Conservation (phyloP, 2,888 invertebrate genomes). For the Lasioglossum pauxillum region DNA sequence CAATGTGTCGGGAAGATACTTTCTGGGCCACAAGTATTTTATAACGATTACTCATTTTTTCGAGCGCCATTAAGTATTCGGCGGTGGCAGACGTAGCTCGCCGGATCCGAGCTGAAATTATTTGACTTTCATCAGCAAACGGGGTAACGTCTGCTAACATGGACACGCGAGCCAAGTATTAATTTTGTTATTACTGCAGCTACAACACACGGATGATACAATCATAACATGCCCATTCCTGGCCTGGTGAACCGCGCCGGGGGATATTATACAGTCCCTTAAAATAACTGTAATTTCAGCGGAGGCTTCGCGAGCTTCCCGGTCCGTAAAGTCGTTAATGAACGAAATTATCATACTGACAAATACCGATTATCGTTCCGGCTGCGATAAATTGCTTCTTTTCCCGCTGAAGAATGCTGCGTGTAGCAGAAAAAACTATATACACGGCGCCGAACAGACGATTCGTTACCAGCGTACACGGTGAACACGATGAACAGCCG, state of each 20-base stretch:
- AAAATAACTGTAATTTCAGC: constrained; percentile 69
- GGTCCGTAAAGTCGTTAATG: constrained; percentile 50
- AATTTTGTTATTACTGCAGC: constrained; percentile 68
- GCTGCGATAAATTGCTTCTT: neutral
- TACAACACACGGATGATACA: constrained; percentile 64
- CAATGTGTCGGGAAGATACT: neutral
- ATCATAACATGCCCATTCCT: constrained; percentile 67
- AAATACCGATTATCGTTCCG: constrained; percentile 29
- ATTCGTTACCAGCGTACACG: neutral
- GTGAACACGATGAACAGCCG: neutral
- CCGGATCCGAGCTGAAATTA: constrained; percentile 2
- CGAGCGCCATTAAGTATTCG: neutral
- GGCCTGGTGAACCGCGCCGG: constrained; percentile 60
- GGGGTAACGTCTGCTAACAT: constrained; percentile 23
- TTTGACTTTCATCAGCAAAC: constrained; percentile 39
- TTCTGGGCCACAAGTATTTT: neutral
- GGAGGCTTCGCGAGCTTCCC: constrained; percentile 47
- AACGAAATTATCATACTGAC: constrained; percentile 53
- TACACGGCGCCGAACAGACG: neutral
- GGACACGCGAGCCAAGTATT: constrained; percentile 47
- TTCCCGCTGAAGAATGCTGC: neutral
- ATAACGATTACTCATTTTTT: neutral
- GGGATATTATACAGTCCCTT: constrained; percentile 63
- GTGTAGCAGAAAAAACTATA: neutral
- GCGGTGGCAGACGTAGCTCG: neutral